These are phyloP conservation scores for Corella eumyota DNA, from an alignment of 23 tunicate genomes.

Conservation along the genomic window DNA sequence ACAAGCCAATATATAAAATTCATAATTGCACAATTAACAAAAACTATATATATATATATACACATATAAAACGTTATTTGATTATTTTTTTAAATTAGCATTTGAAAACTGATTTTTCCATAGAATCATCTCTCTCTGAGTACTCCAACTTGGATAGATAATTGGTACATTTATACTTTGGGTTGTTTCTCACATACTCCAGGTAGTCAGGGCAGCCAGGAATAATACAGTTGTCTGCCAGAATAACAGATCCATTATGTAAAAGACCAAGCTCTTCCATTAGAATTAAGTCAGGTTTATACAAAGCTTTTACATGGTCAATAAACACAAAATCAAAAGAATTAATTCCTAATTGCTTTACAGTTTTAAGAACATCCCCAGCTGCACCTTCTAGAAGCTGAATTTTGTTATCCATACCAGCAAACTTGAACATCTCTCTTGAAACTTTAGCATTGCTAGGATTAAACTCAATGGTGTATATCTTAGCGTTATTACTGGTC, in stretches of 20 bases:
- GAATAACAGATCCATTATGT: not conserved
- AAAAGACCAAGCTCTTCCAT: slow-evolving; percentile 6
- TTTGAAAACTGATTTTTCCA: slow-evolving; percentile 54
- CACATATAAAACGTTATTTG: too few species aligned
- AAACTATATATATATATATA: too few species aligned
- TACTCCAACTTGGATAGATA: slow-evolving; percentile 1
- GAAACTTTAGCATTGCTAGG: slow-evolving; percentile 16
- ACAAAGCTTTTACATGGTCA: slow-evolving; percentile 34
- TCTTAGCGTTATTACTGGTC: slow-evolving; percentile 20
- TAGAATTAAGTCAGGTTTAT: slow-evolving; percentile 1
- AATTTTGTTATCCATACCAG: slow-evolving; percentile 48
- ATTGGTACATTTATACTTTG: slow-evolving; percentile 36
- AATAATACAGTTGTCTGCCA: slow-evolving; percentile 10
- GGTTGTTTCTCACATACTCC: slow-evolving; percentile 52
- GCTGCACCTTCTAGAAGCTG: not conserved
- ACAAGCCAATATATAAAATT: too few species aligned
- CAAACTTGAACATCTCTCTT: slow-evolving; percentile 22
- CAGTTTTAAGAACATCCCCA: slow-evolving; percentile 1
- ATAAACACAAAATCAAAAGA: slow-evolving; percentile 62
- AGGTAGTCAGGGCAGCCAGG: slow-evolving; percentile 47
- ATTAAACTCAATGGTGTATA: slow-evolving; percentile 22
- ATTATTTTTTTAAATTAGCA: too few species aligned
- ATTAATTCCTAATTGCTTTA: not conserved
- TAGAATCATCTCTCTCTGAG: slow-evolving; percentile 11
- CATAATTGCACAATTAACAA: too few species aligned